These are phyloP conservation scores for Clarias platycephalus DNA, from an alignment of 2,797 vertebrate genomes.

Conservation along the genomic window DNA sequence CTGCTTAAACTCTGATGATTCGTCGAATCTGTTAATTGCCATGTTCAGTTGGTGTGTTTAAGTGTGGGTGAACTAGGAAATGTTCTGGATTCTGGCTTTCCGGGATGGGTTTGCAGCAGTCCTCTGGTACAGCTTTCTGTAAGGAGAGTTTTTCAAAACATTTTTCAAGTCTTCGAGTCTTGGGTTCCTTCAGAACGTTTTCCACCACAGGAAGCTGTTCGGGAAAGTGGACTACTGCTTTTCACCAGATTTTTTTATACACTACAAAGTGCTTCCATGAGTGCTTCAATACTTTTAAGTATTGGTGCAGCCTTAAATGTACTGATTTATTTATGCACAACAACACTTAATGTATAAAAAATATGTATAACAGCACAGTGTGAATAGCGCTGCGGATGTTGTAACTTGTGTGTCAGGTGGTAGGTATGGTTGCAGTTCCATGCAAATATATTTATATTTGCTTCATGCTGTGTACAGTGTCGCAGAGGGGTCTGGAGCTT, in stretches of 20 bases:
- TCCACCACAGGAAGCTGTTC: not conserved
- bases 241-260: too few species aligned
- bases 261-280: too few species aligned
- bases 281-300: not conserved
- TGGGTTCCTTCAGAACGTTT: not conserved
- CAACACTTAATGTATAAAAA: too few species aligned
- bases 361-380: not conserved
- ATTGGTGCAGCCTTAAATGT: not conserved
- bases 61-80: too few species aligned
- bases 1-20: too few species aligned
- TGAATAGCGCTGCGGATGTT: not conserved
- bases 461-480: too few species aligned
- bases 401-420: not conserved
- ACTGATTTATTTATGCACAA: not conserved
- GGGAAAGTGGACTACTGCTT: too few species aligned
- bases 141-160: not conserved
- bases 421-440: not conserved
- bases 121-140: not conserved
- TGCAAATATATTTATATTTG: not conserved
- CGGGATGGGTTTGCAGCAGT: too few species aligned
- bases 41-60: too few species aligned
- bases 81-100: too few species aligned
- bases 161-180: not conserved
- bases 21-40: too few species aligned
- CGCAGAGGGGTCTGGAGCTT: too few species aligned